Evolutionary conservation across 2,113 vertebrate genomes (phyloP).

Genomic region (Uropsilus gracilis): DNA sequence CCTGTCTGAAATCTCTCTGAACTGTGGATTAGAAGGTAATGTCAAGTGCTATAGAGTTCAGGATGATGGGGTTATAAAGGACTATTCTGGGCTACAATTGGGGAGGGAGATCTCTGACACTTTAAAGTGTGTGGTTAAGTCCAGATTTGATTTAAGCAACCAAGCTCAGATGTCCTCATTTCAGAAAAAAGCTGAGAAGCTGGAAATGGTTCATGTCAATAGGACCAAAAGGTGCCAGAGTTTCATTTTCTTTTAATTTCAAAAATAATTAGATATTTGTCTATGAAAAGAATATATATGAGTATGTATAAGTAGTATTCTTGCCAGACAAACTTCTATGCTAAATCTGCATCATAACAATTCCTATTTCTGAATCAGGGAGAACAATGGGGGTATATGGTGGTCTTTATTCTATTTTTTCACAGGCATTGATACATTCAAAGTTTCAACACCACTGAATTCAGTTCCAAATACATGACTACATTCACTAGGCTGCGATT

Average conservation of each 20-base stretch:
- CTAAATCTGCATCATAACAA: background rate
- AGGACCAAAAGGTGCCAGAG: conserved; percentile 8
- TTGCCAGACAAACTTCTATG: background rate
- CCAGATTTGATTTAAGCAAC: background rate
- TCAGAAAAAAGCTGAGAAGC: conserved; percentile 49
- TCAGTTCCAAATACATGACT: background rate
- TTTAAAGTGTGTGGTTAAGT: background rate
- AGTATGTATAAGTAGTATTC: background rate
- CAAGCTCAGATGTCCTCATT: conserved; percentile 40
- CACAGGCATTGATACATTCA: background rate
- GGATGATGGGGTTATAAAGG: background rate
- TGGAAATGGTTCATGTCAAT: conserved; percentile 46
- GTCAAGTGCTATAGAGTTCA: conserved; percentile 20
- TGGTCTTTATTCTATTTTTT: background rate
- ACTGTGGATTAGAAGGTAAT: background rate
- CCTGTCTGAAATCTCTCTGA: conserved; percentile 12
- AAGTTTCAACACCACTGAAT: background rate
- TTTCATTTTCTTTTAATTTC: no score
- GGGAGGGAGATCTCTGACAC: background rate
- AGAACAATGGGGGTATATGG: background rate
- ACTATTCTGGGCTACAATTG: background rate
- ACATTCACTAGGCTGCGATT: background rate
- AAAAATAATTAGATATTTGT: conserved; percentile 32
- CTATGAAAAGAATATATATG: conserved; percentile 42
- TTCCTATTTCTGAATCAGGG: background rate